These are phyloP conservation scores for Campaea margaritaria DNA, from an alignment of 2,888 invertebrate species.

Conservation along the genomic window DNA sequence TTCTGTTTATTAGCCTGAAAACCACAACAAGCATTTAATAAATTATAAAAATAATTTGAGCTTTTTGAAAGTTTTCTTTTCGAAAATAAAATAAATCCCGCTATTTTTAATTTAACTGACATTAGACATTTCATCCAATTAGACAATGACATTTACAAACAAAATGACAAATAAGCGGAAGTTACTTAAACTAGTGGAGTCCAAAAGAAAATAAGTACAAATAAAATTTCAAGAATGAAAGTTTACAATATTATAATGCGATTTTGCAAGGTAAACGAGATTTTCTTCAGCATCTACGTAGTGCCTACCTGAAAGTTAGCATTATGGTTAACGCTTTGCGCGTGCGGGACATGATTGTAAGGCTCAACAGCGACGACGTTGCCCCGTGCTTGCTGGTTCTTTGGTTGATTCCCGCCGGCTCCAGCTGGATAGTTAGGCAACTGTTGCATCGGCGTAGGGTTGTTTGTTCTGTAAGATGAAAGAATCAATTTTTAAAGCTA, in stretches of 20 bases:
- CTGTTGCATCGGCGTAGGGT: slow-evolving; percentile 80
- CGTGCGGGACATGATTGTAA: slow-evolving; percentile 93
- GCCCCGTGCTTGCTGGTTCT: slow-evolving; percentile 87
- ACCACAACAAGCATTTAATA: slow-evolving; percentile 1
- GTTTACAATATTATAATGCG: too few relatives aligned
- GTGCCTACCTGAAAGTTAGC: slow-evolving; percentile 73
- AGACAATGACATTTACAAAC: too few relatives aligned
- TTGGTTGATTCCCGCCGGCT: slow-evolving; percentile 73
- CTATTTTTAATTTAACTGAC: neutral
- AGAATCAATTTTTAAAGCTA: neutral
- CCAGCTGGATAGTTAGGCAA: slow-evolving; percentile 75
- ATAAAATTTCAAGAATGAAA: too few relatives aligned
- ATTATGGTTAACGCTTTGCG: slow-evolving; percentile 80
- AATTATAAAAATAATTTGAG: neutral
- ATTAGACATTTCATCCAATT: too few relatives aligned
- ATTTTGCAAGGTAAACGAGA: too few relatives aligned
- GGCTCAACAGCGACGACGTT: slow-evolving; percentile 95
- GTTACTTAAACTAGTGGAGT: too few relatives aligned
- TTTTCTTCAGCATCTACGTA: too few relatives aligned
- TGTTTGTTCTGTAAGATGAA: slow-evolving; percentile 67
- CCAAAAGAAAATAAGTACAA: too few relatives aligned
- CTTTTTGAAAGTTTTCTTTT: too few relatives aligned
- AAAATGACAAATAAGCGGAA: too few relatives aligned
- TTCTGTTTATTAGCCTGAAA: slow-evolving; percentile 79
- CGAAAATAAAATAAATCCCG: slow-evolving; percentile 2